Conservation (phyloP, 2,113 vertebrate species). For the Seriola aureovittata region DNA sequence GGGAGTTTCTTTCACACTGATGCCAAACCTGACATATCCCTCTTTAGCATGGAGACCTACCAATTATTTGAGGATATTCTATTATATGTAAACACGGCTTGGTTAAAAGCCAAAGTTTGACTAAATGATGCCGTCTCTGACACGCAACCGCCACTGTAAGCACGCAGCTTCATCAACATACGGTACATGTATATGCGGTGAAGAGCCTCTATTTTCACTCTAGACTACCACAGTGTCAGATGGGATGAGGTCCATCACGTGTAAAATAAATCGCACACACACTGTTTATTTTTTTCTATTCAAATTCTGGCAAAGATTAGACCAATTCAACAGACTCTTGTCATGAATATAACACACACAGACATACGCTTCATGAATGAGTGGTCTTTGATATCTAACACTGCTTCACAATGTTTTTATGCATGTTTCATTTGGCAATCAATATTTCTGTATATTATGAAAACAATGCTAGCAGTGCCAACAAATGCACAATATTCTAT, state of each 20-base stretch:
- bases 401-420: constrained; percentile 33
- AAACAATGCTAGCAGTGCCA: constrained; percentile 33
- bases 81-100: constrained; percentile 54
- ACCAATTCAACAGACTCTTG: constrained; percentile 5
- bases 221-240: not conserved
- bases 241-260: constrained; percentile 26
- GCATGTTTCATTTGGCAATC: constrained; percentile 37
- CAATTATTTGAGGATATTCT: constrained; percentile 62
- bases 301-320: constrained; percentile 16
- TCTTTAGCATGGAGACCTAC: constrained; percentile 59
- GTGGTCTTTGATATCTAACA: constrained; percentile 38
- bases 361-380: constrained; percentile 24
- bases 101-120: constrained; percentile 61
- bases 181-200: constrained; percentile 5
- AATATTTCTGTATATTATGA: constrained; percentile 31
- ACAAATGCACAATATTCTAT: constrained; percentile 40
- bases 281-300: constrained; percentile 32
- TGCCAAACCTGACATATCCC: constrained; percentile 83
- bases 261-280: constrained; percentile 21
- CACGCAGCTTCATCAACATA: constrained; percentile 25
- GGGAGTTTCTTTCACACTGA: constrained; percentile 81
- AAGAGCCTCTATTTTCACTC: constrained; percentile 42
- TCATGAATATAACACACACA: constrained; percentile 36
- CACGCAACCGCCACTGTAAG: constrained; percentile 18
- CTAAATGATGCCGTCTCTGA: constrained; percentile 46